These are phyloP conservation scores for Aptenodytes forsteri DNA, from an alignment of 2,113 vertebrate species.

Conservation along the genomic window DNA sequence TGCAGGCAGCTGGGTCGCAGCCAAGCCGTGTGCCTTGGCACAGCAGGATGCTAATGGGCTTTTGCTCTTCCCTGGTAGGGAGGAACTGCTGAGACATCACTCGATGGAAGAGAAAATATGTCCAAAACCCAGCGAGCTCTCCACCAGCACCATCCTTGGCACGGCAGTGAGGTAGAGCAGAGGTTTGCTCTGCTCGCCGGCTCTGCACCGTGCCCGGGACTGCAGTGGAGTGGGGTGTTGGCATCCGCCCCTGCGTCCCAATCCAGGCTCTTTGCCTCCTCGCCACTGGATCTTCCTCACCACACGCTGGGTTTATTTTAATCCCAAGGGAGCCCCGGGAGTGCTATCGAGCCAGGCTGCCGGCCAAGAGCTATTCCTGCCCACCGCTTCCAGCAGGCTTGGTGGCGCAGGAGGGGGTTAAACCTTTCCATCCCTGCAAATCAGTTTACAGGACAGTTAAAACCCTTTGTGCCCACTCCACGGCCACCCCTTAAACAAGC, in stretches of 20 bases:
- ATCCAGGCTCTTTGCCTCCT: not conserved
- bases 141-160: not conserved
- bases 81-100: not conserved
- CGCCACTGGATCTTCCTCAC: not conserved
- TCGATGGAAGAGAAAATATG: not conserved
- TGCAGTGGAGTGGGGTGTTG: not conserved
- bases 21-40: not conserved
- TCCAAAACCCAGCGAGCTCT: not conserved
- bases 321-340: not conserved
- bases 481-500: not conserved
- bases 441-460: not conserved
- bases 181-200: not conserved
- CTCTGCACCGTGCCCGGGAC: fast-evolving
- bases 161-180: not conserved
- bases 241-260: fast-evolving
- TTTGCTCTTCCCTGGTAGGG: not conserved
- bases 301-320: not conserved
- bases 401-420: not conserved
- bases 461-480: not conserved
- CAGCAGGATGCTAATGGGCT: not conserved
- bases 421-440: not conserved
- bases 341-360: not conserved
- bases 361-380: not conserved
- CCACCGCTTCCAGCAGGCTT: not conserved
- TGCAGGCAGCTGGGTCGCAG: not conserved